phyloP scores from a whole-genome alignment of 2,888 invertebrate species.

The Acrobasis suavella region DNA sequence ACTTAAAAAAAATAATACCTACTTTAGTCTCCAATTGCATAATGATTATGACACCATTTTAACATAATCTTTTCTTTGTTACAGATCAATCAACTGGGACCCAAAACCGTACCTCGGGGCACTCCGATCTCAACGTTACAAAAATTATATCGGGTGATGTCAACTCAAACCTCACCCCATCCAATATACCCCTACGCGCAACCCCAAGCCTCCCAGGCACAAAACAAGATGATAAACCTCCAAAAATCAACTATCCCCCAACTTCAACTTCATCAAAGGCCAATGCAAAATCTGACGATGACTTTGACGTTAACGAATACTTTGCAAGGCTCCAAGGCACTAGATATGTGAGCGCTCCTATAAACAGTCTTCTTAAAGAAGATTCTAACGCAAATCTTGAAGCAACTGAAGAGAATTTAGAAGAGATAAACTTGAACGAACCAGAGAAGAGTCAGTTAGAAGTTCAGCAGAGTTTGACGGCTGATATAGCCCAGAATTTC shows the following conservation, averaged over 20 bases:
- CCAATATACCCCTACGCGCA: conserved; percentile 32
- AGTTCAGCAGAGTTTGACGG: conserved; percentile 63
- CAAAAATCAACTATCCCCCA: conserved; percentile 32
- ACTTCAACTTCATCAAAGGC: conserved; percentile 48
- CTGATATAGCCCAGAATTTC: conserved; percentile 78
- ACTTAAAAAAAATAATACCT: too few relatives aligned
- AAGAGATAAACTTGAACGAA: conserved; percentile 70
- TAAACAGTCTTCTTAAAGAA: conserved; percentile 65
- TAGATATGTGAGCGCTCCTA: conserved; percentile 70
- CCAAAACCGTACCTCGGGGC: conserved; percentile 47
- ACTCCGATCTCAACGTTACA: conserved; percentile 48
- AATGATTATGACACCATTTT: not conserved
- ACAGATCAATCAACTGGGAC: conserved; percentile 58
- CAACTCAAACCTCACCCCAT: conserved; percentile 41
- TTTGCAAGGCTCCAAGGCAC: conserved; percentile 74
- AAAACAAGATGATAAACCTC: conserved; percentile 35
- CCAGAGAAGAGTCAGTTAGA: conserved; percentile 46
- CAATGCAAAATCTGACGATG: conserved; percentile 59
- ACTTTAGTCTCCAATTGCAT: too few relatives aligned
- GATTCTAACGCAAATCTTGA: conserved; percentile 78
- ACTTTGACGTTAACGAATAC: conserved; percentile 77
- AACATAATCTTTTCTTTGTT: conserved; percentile 49
- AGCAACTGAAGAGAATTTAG: conserved; percentile 63
- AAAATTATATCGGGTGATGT: conserved; percentile 58
- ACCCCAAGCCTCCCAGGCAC: conserved; percentile 33